phyloP scores from a whole-genome alignment of 1,140 invertebrate species.

The Drosophila jambulina region DNA sequence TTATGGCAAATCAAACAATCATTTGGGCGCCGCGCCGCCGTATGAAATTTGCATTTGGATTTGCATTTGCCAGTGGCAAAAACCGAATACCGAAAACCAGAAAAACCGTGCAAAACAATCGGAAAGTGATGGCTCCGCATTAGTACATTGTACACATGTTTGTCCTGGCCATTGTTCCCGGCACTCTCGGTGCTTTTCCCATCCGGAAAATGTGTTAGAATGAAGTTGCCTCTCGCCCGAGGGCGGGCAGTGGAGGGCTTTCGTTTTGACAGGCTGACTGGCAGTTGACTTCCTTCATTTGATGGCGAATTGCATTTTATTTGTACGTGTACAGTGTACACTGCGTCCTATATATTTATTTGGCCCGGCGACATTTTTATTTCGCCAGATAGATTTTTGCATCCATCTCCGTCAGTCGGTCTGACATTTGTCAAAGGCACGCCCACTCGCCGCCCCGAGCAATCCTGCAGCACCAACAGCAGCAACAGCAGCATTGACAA shows the following conservation, averaged over 20 bases:
- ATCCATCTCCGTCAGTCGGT: slow-evolving; percentile 49
- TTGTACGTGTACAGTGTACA: slow-evolving; percentile 2
- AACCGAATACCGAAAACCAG: background rate
- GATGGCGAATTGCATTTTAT: slow-evolving; percentile 50
- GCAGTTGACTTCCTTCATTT: slow-evolving; percentile 51
- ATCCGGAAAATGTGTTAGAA: slow-evolving; percentile 4
- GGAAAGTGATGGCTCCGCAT: slow-evolving; percentile 5
- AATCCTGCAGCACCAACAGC: background rate
- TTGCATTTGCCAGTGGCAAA: slow-evolving; percentile 10
- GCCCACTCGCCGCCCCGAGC: background rate
- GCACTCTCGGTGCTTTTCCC: background rate
- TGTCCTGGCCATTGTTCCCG: slow-evolving; percentile 13
- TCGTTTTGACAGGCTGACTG: slow-evolving; percentile 53
- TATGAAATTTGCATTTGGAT: slow-evolving; percentile 19
- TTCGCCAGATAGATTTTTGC: slow-evolving; percentile 56
- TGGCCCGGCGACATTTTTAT: slow-evolving; percentile 51
- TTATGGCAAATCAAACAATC: slow-evolving; percentile 20
- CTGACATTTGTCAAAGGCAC: slow-evolving; percentile 52
- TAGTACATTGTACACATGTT: slow-evolving; percentile 16
- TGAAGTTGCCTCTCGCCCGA: slow-evolving; percentile 19
- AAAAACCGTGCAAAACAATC: slow-evolving; percentile 13
- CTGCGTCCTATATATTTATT: slow-evolving; percentile 17
- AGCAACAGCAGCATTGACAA: slow-evolving; percentile 45
- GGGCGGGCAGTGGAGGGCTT: background rate
- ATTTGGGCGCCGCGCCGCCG: background rate